Evolutionary conservation across 2,888 invertebrate species (phyloP).

Genomic region (Agapostemon virescens): DNA sequence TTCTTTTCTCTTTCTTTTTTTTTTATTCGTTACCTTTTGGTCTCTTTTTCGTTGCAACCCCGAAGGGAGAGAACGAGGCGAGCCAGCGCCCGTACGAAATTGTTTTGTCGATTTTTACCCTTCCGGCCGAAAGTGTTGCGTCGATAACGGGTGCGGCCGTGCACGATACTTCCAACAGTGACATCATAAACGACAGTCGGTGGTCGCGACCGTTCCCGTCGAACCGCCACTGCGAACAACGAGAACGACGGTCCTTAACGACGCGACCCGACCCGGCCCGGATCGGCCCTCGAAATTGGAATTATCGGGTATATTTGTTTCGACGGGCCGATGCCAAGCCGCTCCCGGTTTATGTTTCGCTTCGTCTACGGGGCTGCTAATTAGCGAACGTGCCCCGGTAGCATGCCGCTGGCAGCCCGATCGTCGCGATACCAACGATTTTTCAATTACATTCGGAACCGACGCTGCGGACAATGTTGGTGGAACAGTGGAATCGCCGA

Average conservation of each 20-base stretch:
- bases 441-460: slow-evolving; percentile 78
- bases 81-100: slow-evolving; percentile 66
- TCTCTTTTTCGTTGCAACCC: slow-evolving; percentile 22
- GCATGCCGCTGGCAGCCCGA: slow-evolving; percentile 56
- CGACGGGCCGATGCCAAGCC: slow-evolving; percentile 39
- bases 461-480: slow-evolving; percentile 31
- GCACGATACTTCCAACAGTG: slow-evolving; percentile 50
- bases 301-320: slow-evolving; percentile 64
- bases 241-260: slow-evolving; percentile 46
- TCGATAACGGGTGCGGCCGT: slow-evolving; percentile 58
- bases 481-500: background rate
- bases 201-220: slow-evolving; percentile 47
- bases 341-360: slow-evolving; percentile 41
- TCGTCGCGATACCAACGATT: slow-evolving; percentile 78
- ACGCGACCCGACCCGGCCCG: background rate
- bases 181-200: slow-evolving; percentile 63
- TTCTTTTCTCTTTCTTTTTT: slow-evolving; percentile 12
- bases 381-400: slow-evolving; percentile 63
- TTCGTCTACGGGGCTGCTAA: slow-evolving; percentile 65
- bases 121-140: slow-evolving; percentile 66
- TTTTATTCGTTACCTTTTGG: too few relatives aligned
- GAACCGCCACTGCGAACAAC: slow-evolving; percentile 2
- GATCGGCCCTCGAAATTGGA: slow-evolving; percentile 59
- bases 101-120: slow-evolving; percentile 69
- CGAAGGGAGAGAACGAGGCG: slow-evolving; percentile 22